Base-by-base conservation (phyloP, 2,113 vertebrate genomes). In the Brevimyrus niger region DNA sequence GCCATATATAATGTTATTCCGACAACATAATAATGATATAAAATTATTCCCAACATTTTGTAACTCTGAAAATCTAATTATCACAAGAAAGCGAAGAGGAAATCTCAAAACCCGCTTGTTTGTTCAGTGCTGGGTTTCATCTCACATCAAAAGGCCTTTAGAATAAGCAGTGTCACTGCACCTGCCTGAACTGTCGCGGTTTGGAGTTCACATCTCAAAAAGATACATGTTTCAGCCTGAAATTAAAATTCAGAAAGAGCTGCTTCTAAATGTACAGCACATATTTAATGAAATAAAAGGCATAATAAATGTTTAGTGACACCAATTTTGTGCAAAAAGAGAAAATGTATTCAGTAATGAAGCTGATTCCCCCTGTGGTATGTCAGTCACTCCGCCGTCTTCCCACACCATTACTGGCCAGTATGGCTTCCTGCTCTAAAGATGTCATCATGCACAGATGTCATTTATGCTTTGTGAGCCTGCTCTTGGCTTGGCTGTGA, bases 71-170 rank as follows among this genome's bases (percentile, higher is more conserved):
- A 87, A 88, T 15, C 55, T 42, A 84, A 90, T 90, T 90, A 91
- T 73, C 83, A 90, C 87, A 51, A 90, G 58, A 89, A 89, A 89
- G 65, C 51, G 31, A 11, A 38, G 13, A 61, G 11, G 31, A 17
- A 83, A 15, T 82, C 80, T 88, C 73, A 86, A 87, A 88, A 86
- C 46, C 47, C 51, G 50, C 46, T 84, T 91, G 86, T 91, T 90
- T 91, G 91, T 89, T 90, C 82, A 89, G 87, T 73, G 89, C 82
- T 82, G 80, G 87, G 82, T 87, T 89, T 90, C 88, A 89, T 90
- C 87, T 86, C 5, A 91, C 85, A 90, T 92, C 89, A 91, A 90
- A 91, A 87, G 88, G 48, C 46, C 86, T 91, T 89, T 88, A 35
- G 58, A 86, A 90, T 90, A 91, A 83, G 76, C 44, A 82, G 88